Conservation (phyloP, 2,113 vertebrate species). For the Dicaeum eximium region DNA sequence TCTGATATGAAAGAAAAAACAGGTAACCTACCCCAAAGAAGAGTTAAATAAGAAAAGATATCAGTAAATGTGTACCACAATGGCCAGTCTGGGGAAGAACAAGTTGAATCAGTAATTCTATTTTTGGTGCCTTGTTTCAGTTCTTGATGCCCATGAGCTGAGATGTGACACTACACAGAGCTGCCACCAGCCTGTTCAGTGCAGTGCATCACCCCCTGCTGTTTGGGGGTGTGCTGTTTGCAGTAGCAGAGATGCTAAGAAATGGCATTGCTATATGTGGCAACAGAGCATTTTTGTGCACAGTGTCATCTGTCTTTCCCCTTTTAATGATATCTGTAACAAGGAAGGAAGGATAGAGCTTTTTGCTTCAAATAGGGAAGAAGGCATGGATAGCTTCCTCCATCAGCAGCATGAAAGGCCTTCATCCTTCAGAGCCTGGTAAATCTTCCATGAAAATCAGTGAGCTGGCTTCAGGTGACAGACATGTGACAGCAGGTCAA, state of each 20-base stretch:
- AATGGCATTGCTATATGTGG: neutral
- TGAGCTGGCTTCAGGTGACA: neutral
- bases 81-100: neutral
- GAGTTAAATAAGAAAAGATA: neutral
- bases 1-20: neutral
- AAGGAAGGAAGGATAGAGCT: neutral
- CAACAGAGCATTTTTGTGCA: neutral
- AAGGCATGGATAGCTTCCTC: neutral
- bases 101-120: neutral
- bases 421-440: neutral
- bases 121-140: neutral
- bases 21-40: neutral
- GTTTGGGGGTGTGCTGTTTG: neutral
- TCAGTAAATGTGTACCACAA: neutral
- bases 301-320: neutral
- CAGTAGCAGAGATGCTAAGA: neutral
- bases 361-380: neutral
- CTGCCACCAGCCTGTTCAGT: neutral
- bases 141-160: neutral
- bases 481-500: neutral
- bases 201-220: neutral
- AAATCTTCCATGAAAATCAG: neutral
- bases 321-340: neutral
- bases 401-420: neutral
- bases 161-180: neutral